Conservation (phyloP, 2,113 vertebrate genomes). For the Tachysurus fulvidraco region DNA sequence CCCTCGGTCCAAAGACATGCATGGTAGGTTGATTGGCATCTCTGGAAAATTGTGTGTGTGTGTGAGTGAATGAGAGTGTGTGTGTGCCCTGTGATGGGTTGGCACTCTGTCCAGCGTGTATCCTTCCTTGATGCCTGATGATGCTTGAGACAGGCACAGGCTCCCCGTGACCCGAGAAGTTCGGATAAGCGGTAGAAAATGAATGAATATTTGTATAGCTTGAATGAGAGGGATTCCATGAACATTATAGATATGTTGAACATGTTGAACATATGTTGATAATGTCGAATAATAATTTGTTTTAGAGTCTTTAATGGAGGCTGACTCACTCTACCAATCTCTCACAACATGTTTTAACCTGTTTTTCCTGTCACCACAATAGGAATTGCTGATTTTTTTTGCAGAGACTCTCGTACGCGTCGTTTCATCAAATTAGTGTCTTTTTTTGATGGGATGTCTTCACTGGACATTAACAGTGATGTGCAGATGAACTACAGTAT, state of each 20-base stretch:
- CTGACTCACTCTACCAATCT: neutral
- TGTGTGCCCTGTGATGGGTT: too few species aligned
- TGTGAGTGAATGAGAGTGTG: too few species aligned
- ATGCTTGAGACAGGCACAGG: too few species aligned
- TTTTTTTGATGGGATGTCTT: neutral
- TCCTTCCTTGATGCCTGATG: too few species aligned
- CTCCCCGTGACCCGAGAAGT: too few species aligned
- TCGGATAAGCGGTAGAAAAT: too few species aligned
- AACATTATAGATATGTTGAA: neutral
- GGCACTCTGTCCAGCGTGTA: too few species aligned
- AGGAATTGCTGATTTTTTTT: neutral
- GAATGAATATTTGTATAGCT: too few species aligned
- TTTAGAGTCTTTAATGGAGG: neutral
- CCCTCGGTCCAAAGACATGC: too few species aligned
- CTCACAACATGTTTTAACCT: neutral
- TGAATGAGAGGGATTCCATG: neutral
- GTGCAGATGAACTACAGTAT: neutral
- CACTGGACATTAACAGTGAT: constrained; percentile 5
- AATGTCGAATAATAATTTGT: neutral
- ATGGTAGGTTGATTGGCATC: too few species aligned
- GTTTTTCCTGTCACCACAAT: neutral
- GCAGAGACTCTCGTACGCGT: neutral
- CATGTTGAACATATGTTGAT: too few species aligned
- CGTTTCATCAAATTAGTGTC: constrained; percentile 9
- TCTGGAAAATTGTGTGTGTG: too few species aligned